A percentile compares a stretch with the other conserved stretches of the same genome.
Evolutionary conservation across 1,140 invertebrate species (phyloP).

Genomic region (Calliphora vicina): DNA sequence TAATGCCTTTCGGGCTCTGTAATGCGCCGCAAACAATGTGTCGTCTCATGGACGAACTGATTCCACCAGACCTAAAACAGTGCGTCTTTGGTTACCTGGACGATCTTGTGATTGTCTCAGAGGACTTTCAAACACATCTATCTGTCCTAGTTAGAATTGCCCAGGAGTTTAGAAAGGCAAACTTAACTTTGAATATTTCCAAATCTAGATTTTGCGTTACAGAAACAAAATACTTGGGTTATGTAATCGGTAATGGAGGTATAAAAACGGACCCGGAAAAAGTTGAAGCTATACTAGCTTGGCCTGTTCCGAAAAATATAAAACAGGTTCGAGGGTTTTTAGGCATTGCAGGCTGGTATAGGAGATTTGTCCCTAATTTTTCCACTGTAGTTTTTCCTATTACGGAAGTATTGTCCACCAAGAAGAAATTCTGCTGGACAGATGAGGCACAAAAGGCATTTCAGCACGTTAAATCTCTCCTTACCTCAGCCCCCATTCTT

Average conservation of each 20-base stretch:
- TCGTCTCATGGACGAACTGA: slow-evolving; percentile 41
- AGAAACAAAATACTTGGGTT: slow-evolving; percentile 43
- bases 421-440: neutral
- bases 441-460: neutral
- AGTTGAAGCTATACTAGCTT: slow-evolving; percentile 42
- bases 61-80: slow-evolving; percentile 56
- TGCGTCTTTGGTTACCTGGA: slow-evolving; percentile 40
- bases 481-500: neutral
- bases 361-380: too few relatives aligned
- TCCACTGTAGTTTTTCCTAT: too few relatives aligned
- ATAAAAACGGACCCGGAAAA: slow-evolving; percentile 51
- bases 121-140: slow-evolving; percentile 31
- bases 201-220: slow-evolving; percentile 44
- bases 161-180: slow-evolving; percentile 21
- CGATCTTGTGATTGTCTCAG: slow-evolving; percentile 28
- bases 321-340: too few relatives aligned
- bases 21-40: slow-evolving; percentile 37
- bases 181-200: slow-evolving; percentile 45
- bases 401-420: too few relatives aligned
- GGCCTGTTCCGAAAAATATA: too few relatives aligned
- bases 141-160: slow-evolving; percentile 1
- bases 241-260: slow-evolving; percentile 47
- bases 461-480: neutral
- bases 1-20: slow-evolving; percentile 45
- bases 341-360: too few relatives aligned